Conservation (phyloP, 2,113 vertebrate species). For the Bufo bufo region DNA sequence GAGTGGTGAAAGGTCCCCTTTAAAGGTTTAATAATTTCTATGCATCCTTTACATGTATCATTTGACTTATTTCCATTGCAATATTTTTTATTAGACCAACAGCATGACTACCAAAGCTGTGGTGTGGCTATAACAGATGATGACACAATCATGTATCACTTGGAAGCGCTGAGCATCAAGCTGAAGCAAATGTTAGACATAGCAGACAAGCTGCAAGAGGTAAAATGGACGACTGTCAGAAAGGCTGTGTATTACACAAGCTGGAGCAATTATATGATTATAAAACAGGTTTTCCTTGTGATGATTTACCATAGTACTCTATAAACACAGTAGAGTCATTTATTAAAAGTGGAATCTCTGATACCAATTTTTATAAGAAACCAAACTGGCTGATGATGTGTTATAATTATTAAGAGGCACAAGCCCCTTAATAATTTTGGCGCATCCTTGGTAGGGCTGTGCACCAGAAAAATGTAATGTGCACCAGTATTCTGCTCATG, state of each 20-base stretch:
- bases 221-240: neutral
- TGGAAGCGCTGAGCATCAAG: conserved; percentile 41
- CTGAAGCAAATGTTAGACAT: conserved; percentile 56
- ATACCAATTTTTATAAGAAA: too few species aligned
- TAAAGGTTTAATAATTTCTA: neutral
- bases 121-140: conserved; percentile 57
- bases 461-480: too few species aligned
- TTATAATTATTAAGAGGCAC: too few species aligned
- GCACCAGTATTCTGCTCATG: too few species aligned
- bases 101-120: conserved; percentile 50
- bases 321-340: too few species aligned
- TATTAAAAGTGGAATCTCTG: too few species aligned
- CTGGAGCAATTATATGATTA: neutral
- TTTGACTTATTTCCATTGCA: neutral
- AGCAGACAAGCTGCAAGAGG: conserved; percentile 49
- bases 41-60: neutral
- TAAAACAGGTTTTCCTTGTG: too few species aligned
- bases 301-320: too few species aligned
- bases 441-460: too few species aligned
- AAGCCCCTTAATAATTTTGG: too few species aligned
- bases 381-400: too few species aligned
- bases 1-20: too few species aligned
- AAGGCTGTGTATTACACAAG: neutral
- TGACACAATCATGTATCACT: conserved; percentile 57
- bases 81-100: conserved; percentile 35